Evolutionary conservation across 2,113 vertebrate species (phyloP).

Genomic region (Calcarius ornatus): DNA sequence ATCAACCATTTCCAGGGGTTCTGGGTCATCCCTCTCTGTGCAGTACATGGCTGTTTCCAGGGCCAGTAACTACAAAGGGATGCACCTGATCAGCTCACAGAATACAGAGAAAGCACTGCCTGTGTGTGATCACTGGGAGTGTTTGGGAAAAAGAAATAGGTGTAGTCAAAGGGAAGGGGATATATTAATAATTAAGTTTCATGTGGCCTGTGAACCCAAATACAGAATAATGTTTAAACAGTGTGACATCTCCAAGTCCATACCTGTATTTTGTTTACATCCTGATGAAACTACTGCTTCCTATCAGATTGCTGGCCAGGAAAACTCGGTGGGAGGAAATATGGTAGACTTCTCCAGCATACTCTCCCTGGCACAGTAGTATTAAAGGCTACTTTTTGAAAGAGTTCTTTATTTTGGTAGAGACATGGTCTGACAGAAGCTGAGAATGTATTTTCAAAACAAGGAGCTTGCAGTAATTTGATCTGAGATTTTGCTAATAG

Average conservation of each 20-base stretch:
- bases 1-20: constrained; percentile 74
- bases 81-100: constrained; percentile 4
- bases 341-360: background rate
- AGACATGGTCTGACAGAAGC: background rate
- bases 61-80: constrained; percentile 73
- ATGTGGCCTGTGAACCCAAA: background rate
- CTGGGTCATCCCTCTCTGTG: constrained; percentile 74
- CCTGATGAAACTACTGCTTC: background rate
- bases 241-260: background rate
- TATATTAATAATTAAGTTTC: background rate
- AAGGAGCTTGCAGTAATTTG: background rate
- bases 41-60: constrained; percentile 84
- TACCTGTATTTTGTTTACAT: background rate
- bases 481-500: background rate
- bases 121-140: background rate
- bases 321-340: background rate
- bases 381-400: background rate
- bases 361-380: background rate
- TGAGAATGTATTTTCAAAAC: background rate
- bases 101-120: background rate
- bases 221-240: background rate
- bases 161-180: background rate
- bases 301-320: background rate
- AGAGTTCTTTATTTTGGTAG: background rate
- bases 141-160: background rate